Conservation (phyloP, 2,113 vertebrate species). For the Plotosus lineatus region DNA sequence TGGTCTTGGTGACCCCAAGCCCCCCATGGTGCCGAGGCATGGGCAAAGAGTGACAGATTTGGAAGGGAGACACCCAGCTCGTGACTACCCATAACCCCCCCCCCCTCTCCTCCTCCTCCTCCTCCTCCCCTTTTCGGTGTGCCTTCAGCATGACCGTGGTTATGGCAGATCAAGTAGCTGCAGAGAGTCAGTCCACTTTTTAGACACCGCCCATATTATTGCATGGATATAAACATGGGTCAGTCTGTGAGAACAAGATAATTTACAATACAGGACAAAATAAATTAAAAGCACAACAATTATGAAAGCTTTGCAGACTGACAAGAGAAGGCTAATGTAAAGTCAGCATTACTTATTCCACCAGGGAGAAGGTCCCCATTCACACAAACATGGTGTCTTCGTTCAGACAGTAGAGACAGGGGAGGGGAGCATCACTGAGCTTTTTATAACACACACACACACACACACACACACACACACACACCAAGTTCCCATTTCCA, state of each 20-base stretch:
- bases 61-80: constrained; percentile 58
- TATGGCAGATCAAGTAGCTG: constrained; percentile 56
- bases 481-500: constrained; percentile 32
- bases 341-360: constrained; percentile 22
- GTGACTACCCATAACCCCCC: constrained; percentile 67
- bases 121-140: constrained; percentile 44
- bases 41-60: constrained; percentile 62
- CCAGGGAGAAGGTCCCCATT: neutral
- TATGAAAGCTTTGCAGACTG: neutral
- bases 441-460: neutral
- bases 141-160: constrained; percentile 64
- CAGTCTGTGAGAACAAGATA: neutral
- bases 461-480: neutral
- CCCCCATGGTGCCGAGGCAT: constrained; percentile 49
- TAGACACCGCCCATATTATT: neutral
- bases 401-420: constrained; percentile 8
- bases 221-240: neutral
- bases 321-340: neutral
- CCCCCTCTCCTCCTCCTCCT: constrained; percentile 45
- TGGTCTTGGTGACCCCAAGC: constrained; percentile 29
- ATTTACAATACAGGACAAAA: neutral
- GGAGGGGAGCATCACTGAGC: constrained; percentile 15
- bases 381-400: neutral
- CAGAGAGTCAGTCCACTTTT: constrained; percentile 14
- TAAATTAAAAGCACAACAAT: neutral